Base-by-base conservation (phyloP, 2,888 invertebrate species). In the Drosophila paramelanica region DNA sequence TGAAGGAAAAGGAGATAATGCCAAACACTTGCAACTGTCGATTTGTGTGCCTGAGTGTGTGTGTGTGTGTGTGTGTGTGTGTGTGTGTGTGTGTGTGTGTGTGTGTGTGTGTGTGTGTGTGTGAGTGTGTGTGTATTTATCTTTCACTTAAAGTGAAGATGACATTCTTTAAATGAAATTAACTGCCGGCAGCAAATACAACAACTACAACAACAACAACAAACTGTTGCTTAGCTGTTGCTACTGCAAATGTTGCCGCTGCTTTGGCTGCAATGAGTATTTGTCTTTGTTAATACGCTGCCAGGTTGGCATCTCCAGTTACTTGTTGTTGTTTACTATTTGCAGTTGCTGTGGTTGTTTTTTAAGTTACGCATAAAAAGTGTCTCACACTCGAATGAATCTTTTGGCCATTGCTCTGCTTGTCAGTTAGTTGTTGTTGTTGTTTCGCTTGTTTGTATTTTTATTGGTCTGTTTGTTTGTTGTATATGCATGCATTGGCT, bases 61-160 rank as follows among this genome's bases (percentile, higher is more conserved):
- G 57, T 46, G 36, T 46, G 46, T 49, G 38, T 58, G 33, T 36
- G 43, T 20, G 41, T 46, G 51, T 66, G 45, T 67, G 17, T 39
- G 23, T 77, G 13, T 61, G 33, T 36, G n/a, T 53, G 56, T 41
- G 39, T 58, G 57, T 46, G 33, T 46, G 46, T 49, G 38, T 57
- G 33, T 36, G 33, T 46, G 46, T 49, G 38, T 57, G 33, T 36
- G 43, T 20, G 41, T 46, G 51, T 66, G 47, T 67, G 14, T 39
- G 27, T 64, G 8, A n/a, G 14, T 39, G 50, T 76, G 47, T 66
- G 57, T 74, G 70, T 84, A 86, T 90, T 90, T 90, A 90, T 90
- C 90, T 91, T 91, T 91, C 90, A 91, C 91, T 91, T 90, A 88
- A 90, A 91, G 90, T 89, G 91, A 91, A 91, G 90, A 91, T 91